Evolutionary conservation across 2,797 vertebrate genomes (phyloP), one percentile per base, ranked within the genome.

Genomic region (Setipinna tenuifilis): DNA sequence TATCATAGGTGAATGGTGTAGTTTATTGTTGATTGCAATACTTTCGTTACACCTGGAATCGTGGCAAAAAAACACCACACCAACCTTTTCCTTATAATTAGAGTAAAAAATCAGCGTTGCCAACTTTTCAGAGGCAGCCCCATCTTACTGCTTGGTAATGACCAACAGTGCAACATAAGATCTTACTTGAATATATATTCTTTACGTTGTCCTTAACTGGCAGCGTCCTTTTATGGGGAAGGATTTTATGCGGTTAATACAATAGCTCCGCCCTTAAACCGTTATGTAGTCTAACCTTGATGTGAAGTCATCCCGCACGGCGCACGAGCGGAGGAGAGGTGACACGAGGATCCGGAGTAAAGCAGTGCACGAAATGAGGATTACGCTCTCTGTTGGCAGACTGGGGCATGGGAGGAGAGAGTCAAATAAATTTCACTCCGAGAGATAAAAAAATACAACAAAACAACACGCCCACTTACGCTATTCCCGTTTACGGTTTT

Each of bases 341-440:
- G 62, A 68, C 23, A 68, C 62, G 62, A 68, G 62, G 62, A 68
- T 68, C 62, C 9, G 57, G 87, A 85, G 85, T 84, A 83, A 82
- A 21, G 31, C 54, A 58, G 75, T 85, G 82, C 84, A 82, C 28
- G 62, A 85, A 87, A 86, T 91, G 91, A 87, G 83, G 92, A 90
- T 91, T 91, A 92, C 95, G 95, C 95, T 95, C 96, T 94, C 95
- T 96, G 90, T 96, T 95, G 96, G 96, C 94, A 91, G 92, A 86
- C 83, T 83, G 87, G 86, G 91, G 93, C 88, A 96, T 71, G 90
- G 89, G 90, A 86, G 91, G 90, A 88, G 81, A 68, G 84, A 87
- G 82, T 90, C 89, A 91, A 92, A 91, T 87, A 91, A 90, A 93
- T 93, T 91, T 92, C 87, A 82, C 89, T 93, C 85, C 84, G 54